phyloP scores from a whole-genome alignment of 2,888 invertebrate species.

The Falcaria lacertinaria region DNA sequence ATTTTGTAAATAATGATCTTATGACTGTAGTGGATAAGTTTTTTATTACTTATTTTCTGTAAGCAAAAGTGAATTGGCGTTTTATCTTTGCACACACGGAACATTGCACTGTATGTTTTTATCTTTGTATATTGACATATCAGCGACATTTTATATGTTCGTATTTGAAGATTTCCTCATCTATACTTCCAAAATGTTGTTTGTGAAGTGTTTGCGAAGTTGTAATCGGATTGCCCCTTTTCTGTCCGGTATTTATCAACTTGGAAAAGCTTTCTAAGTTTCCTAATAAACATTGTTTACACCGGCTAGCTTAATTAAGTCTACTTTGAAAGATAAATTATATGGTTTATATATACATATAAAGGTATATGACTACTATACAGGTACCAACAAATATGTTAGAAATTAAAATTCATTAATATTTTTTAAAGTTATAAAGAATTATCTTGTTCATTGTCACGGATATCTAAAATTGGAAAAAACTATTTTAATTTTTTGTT shows the following conservation, averaged over 20 bases:
- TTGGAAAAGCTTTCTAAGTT: background rate
- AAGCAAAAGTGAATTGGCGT: too few relatives aligned
- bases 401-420: too few relatives aligned
- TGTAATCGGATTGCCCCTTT: background rate
- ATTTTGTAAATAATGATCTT: constrained; percentile 22
- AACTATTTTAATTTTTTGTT: too few relatives aligned
- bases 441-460: too few relatives aligned
- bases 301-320: too few relatives aligned
- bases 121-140: constrained; percentile 11
- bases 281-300: background rate
- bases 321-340: background rate
- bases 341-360: background rate
- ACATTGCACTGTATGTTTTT: constrained; percentile 12
- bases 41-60: too few relatives aligned
- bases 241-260: too few relatives aligned
- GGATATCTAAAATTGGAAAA: too few relatives aligned
- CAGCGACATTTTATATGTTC: constrained; percentile 4
- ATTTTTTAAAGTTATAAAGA: too few relatives aligned
- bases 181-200: background rate
- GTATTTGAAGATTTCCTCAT: constrained; percentile 1
- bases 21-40: constrained; percentile 13
- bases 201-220: background rate
- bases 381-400: too few relatives aligned
- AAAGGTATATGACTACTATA: background rate
- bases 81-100: too few relatives aligned